These are phyloP conservation scores for Erythrolamprus reginae DNA, from an alignment of 2,113 vertebrate species.

Conservation along the genomic window DNA sequence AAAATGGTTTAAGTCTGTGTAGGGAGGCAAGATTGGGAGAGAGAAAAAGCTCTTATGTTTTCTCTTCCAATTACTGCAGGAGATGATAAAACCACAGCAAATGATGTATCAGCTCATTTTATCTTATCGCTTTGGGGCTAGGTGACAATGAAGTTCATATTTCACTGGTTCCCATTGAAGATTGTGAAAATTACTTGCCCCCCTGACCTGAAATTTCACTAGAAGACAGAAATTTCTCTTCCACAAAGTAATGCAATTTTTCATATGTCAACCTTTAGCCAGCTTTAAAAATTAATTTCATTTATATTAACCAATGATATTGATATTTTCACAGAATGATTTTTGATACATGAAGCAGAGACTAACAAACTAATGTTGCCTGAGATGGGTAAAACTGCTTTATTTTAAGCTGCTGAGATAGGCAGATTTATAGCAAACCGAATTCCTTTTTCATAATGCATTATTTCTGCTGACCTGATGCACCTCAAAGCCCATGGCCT, in stretches of 20 bases:
- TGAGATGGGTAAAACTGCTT: constrained; percentile 72
- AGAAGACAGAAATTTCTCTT: constrained; percentile 84
- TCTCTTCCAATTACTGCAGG: constrained; percentile 80
- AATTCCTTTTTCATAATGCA: constrained; percentile 70
- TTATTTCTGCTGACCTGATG: constrained; percentile 67
- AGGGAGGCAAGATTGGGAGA: constrained; percentile 50
- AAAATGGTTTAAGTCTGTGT: constrained; percentile 66
- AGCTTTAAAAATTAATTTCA: constrained; percentile 90
- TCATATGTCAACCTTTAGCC: constrained; percentile 86
- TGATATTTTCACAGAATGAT: constrained; percentile 81
- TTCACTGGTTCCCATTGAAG: constrained; percentile 84
- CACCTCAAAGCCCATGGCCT: constrained; percentile 57
- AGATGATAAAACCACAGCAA: constrained; percentile 84
- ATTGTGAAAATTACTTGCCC: constrained; percentile 86
- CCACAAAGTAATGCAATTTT: constrained; percentile 87
- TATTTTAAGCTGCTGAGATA: constrained; percentile 68
- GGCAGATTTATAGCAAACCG: constrained; percentile 74
- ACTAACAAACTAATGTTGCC: constrained; percentile 74
- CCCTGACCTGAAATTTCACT: constrained; percentile 84
- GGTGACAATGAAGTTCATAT: constrained; percentile 89
- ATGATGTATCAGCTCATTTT: constrained; percentile 89
- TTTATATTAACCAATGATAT: constrained; percentile 88
- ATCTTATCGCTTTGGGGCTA: constrained; percentile 83
- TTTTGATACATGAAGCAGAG: constrained; percentile 79
- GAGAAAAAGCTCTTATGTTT: constrained; percentile 66